Conservation (phyloP, 2,113 vertebrate genomes). For the Cyanistes caeruleus region DNA sequence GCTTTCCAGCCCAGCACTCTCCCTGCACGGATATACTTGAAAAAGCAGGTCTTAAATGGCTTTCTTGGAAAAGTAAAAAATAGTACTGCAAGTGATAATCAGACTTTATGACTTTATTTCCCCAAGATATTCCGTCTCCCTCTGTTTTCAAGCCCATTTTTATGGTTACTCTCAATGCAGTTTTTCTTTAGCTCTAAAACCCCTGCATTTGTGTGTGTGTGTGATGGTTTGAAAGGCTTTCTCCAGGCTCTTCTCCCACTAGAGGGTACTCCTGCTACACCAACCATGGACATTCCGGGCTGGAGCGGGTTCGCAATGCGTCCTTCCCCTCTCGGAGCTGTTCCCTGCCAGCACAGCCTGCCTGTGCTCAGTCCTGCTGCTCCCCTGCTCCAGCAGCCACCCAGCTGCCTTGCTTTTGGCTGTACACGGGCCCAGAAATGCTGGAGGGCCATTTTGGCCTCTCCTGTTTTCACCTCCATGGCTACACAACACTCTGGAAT, state of each 20-base stretch:
- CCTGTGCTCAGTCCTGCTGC: background rate
- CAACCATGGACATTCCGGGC: background rate
- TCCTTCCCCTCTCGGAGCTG: background rate
- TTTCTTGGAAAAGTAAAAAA: background rate
- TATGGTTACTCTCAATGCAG: background rate
- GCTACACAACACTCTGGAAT: background rate
- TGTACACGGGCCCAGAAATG: background rate
- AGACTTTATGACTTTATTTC: background rate
- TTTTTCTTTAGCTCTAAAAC: background rate
- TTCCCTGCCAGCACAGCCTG: background rate
- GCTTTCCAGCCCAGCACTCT: background rate
- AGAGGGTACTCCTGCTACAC: conserved; percentile 61
- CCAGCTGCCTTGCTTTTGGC: background rate
- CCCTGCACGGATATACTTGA: background rate
- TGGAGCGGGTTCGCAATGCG: background rate
- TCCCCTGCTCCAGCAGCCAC: background rate
- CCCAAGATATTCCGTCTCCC: background rate
- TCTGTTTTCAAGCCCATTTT: background rate
- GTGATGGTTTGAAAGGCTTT: background rate
- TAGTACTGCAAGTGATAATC: background rate
- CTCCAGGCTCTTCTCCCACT: conserved; percentile 18
- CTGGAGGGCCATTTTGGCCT: background rate
- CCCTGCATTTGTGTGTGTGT: background rate
- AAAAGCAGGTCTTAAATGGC: background rate
- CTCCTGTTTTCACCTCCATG: background rate